A percentile compares a stretch with the other conserved stretches of the same genome.
phyloP scores from a whole-genome alignment of 2,113 vertebrate genomes.

The Carassius carassius region DNA sequence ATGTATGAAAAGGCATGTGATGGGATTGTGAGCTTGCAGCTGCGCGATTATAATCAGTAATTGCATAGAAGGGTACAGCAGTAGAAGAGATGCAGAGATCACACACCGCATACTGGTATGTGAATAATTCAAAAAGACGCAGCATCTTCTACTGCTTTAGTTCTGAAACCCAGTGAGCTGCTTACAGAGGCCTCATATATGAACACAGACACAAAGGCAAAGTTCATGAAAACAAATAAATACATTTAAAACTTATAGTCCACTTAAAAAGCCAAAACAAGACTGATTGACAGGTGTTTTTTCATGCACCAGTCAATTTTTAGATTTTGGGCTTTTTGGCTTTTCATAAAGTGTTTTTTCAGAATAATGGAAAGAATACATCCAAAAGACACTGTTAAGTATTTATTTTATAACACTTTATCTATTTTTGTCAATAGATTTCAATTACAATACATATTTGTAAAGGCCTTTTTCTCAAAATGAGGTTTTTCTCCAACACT shows the following conservation, averaged over 20 bases:
- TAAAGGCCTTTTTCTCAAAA: too few relatives aligned
- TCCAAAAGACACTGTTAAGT: too few relatives aligned
- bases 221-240: background rate
- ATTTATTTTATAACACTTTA: too few relatives aligned
- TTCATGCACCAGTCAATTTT: too few relatives aligned
- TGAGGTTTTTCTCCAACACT: too few relatives aligned
- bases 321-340: too few relatives aligned
- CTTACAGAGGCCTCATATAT: background rate
- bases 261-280: background rate
- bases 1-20: background rate
- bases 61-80: conserved; percentile 12
- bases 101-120: background rate
- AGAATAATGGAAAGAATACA: too few relatives aligned
- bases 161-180: background rate
- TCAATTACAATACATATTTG: too few relatives aligned
- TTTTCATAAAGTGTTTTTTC: too few relatives aligned
- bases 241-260: background rate
- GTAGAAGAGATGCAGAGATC: background rate
- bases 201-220: background rate
- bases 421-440: too few relatives aligned
- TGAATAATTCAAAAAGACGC: background rate
- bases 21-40: conserved; percentile 11
- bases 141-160: background rate
- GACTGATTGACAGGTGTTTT: too few relatives aligned
- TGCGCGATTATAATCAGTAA: conserved; percentile 23